A percentile compares a stretch with the other conserved stretches of the same genome.
phyloP scores from a whole-genome alignment of 2,888 invertebrate species.

The Protula sp. region DNA sequence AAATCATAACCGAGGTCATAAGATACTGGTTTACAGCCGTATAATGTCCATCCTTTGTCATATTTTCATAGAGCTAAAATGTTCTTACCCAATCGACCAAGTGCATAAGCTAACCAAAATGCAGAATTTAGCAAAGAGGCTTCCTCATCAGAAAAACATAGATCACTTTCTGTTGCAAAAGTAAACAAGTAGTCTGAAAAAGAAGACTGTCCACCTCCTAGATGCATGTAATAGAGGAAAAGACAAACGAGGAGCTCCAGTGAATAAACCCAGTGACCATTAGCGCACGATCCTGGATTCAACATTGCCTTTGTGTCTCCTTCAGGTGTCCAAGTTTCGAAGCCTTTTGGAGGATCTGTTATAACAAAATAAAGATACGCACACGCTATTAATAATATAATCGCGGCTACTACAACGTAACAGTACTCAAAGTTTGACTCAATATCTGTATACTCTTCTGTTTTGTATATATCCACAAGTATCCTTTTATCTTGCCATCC shows the following conservation, averaged over 20 bases:
- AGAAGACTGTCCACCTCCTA: neutral
- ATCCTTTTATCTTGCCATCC: no score
- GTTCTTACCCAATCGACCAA: neutral
- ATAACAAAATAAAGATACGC: neutral
- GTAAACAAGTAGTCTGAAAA: neutral
- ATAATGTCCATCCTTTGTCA: no score
- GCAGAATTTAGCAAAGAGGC: neutral
- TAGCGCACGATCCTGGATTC: neutral
- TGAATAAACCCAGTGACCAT: neutral
- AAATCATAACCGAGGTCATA: no score
- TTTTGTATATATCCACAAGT: neutral
- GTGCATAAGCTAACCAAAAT: neutral
- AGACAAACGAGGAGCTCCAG: neutral
- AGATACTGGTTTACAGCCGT: no score
- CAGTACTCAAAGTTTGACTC: neutral
- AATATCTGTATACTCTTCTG: neutral
- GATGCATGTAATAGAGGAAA: neutral
- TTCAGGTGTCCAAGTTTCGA: neutral
- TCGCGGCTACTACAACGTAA: neutral
- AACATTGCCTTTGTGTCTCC: neutral
- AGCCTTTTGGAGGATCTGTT: neutral
- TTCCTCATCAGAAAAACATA: neutral
- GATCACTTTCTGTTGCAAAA: neutral
- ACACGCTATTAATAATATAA: neutral
- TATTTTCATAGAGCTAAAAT: no score